phyloP scores from a whole-genome alignment of 1,140 invertebrate species.

The Tetragonula clypearis region DNA sequence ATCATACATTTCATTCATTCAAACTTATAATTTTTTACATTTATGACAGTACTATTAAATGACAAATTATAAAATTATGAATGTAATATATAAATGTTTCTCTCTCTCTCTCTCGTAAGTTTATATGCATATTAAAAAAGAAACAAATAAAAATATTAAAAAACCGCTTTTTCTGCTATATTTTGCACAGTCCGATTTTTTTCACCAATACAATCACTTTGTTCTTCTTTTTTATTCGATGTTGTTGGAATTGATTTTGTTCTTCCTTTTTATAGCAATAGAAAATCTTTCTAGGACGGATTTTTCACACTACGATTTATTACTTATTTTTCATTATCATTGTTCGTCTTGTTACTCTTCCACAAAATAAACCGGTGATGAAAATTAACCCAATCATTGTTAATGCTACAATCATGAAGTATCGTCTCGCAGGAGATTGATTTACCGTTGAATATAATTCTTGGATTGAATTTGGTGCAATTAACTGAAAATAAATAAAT shows the following conservation, averaged over 20 bases:
- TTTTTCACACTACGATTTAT: conserved; percentile 58
- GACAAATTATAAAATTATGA: conserved; percentile 7
- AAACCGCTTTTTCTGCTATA: conserved; percentile 15
- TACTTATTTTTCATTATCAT: conserved; percentile 88
- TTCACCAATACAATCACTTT: conserved; percentile 22
- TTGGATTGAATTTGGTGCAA: conserved; percentile 86
- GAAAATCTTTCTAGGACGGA: conserved; percentile 56
- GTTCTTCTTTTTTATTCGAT: conserved; percentile 11
- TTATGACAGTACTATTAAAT: conserved; percentile 26
- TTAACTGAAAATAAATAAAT: conserved; percentile 73
- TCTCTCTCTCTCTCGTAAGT: conserved; percentile 5
- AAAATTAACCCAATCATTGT: conserved; percentile 90
- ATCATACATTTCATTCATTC: conserved; percentile 35
- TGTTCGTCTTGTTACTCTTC: conserved; percentile 88
- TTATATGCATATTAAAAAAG: conserved; percentile 39
- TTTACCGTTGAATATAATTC: conserved; percentile 85
- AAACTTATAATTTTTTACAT: conserved; percentile 37
- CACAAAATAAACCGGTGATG: conserved; percentile 91
- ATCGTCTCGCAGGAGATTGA: conserved; percentile 90
- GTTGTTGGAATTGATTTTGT: conserved; percentile 3
- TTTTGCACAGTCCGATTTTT: conserved; percentile 18
- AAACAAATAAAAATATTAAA: conserved; percentile 48
- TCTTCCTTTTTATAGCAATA: background rate
- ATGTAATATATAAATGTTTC: conserved; percentile 42
- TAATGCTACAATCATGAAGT: conserved; percentile 88